These are phyloP conservation scores for Circaetus cinerascens DNA, from an alignment of 2,113 vertebrate species.

Conservation along the genomic window DNA sequence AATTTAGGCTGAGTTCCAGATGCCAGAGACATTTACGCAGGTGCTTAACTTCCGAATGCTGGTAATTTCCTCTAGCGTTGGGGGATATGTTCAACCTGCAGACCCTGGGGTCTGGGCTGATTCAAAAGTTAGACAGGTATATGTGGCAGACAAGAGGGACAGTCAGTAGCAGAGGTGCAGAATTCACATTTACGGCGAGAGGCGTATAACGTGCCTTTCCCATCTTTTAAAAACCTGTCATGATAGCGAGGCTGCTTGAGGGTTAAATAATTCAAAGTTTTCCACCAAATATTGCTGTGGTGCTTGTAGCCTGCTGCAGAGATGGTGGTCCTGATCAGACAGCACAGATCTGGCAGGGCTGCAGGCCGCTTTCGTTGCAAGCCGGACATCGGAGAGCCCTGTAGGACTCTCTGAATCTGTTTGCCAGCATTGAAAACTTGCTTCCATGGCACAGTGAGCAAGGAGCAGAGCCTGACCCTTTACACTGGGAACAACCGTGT, in stretches of 20 bases:
- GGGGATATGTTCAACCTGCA: fast-evolving
- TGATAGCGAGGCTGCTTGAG: not conserved
- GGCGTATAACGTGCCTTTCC: fast-evolving
- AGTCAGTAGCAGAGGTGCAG: not conserved
- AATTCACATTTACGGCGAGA: fast-evolving
- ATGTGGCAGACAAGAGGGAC: fast-evolving
- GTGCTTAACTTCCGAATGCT: fast-evolving
- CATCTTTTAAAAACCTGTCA: not conserved
- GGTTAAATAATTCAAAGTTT: not conserved
- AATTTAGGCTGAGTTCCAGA: not conserved
- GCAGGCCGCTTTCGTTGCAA: conserved; percentile 87
- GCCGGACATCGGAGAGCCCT: conserved; percentile 89
- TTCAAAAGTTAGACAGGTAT: fast-evolving
- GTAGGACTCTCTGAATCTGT: conserved; percentile 94
- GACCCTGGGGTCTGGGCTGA: fast-evolving
- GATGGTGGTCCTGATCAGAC: not conserved
- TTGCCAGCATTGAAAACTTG: conserved; percentile 97
- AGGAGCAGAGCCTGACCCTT: conserved; percentile 86
- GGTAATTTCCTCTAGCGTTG: fast-evolving
- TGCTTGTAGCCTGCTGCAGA: not conserved
- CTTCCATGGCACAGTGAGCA: conserved; percentile 96
- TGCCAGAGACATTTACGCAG: fast-evolving
- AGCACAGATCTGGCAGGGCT: conserved; percentile 85
- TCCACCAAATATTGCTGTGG: fast-evolving
- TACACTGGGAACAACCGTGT: conserved; percentile 82